Evolutionary conservation across 1,140 invertebrate genomes (phyloP), one percentile per base, ranked within the genome.

Genomic region (Physella acuta): DNA sequence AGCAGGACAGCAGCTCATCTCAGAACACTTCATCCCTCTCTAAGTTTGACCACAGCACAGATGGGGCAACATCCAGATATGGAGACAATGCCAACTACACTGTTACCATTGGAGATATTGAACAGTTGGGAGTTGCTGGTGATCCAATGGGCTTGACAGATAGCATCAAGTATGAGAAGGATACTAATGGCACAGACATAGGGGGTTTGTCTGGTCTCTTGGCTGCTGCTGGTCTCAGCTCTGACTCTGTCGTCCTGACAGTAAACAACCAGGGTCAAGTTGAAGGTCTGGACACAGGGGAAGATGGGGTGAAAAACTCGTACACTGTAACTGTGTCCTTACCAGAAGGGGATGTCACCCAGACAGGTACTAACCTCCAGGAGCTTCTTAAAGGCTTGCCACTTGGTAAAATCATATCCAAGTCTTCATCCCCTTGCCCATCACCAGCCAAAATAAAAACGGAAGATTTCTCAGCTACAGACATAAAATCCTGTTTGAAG

Each of bases 301-400:
- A 44, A 20, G 56, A 28, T 51, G 55, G 30, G 4, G 17, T 5
- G 1, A 68, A 51, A 17, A 68, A 44, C 28, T 58, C 66, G 1
- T 68, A 68, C 56, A 59, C 66, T 16, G 66, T 68, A 2, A 68
- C 56, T n/a, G 31, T 68, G 11, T 68, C 55, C 14, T 20, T 66
- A n/a, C 64, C 64, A 30, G 64, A 39, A 26, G 64, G 64, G 16
- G 56, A 68, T 20, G 66, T 68, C 26, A 59, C 55, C 11, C 53
- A 68, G 4, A 60, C 37, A 37, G 66, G 55, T 30, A 51, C 34
- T 33, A 60, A 68, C 56, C 39, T 68, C 30, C 66, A 68, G 49
- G 66, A 68, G 31, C 39, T 66, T 51, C 26, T 66, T 20, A 66
- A 66, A 56, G 64, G 36, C 16, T 34, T 66, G 11, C 64, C 64